Base-by-base conservation (phyloP, 2,888 invertebrate genomes). In the Fragum sueziense region DNA sequence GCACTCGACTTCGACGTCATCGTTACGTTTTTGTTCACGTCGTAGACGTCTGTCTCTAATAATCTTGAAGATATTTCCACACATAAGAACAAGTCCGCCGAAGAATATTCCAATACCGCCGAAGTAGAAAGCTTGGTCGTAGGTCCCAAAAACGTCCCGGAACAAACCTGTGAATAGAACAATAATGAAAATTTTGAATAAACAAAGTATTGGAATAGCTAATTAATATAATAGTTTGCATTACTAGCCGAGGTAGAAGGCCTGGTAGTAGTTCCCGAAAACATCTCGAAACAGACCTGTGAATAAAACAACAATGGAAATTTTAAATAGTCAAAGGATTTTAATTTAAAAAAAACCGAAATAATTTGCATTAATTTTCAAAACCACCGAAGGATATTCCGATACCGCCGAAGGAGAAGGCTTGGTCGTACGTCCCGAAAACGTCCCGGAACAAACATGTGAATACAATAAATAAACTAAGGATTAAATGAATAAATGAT, bases 131-230 rank as follows among this genome's bases (percentile, higher is more conserved):
- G 84, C 83, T 25, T 81, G 76, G 70, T 84, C 79, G 41, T 85
- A 85, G 0, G 82, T 74, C 0, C 85, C 85, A 37, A 76, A 83
- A 4, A 76, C 33, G 57, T 85, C 85, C 22, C 72, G 61, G 11
- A 85, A 80, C 29, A 85, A 62, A 41, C 85, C 85, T 85, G 75
- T 27, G n/a, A n/a, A n/a, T n/a, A n/a, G n/a, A n/a, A n/a, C n/a
- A n/a, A n/a, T n/a, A n/a, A n/a, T n/a, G n/a, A n/a, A n/a, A n/a
- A n/a, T n/a, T n/a, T n/a, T n/a, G n/a, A n/a, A n/a, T n/a, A n/a
- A n/a, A n/a, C n/a, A n/a, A n/a, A n/a, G n/a, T n/a, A n/a, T n/a
- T n/a, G n/a, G n/a, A n/a, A n/a, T n/a, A n/a, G n/a, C n/a, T n/a
- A n/a, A n/a, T n/a, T n/a, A n/a, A n/a, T n/a, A n/a, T n/a, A n/a